Evolutionary conservation across 2,113 vertebrate species (phyloP).

Genomic region (Chauna torquata): DNA sequence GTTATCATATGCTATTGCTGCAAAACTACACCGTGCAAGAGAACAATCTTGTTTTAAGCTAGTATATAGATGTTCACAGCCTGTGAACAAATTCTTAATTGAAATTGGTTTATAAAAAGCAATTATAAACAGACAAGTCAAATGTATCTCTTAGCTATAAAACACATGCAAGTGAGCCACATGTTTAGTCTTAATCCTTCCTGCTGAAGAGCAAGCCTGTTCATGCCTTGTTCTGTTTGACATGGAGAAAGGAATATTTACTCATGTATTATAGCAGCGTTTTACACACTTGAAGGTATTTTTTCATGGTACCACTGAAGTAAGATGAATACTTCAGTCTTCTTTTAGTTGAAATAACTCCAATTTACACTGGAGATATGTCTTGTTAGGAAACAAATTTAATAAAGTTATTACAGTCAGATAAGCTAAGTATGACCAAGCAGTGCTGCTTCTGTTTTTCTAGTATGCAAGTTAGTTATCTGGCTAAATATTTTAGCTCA

Average conservation of each 20-base stretch:
- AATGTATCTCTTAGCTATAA: slow-evolving; percentile 20
- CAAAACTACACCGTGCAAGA: not conserved
- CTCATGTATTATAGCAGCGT: not conserved
- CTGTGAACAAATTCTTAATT: slow-evolving; percentile 39
- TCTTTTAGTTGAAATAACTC: not conserved
- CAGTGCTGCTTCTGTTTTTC: not conserved
- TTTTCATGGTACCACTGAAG: not conserved
- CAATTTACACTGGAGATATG: not conserved
- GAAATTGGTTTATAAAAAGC: slow-evolving; percentile 39
- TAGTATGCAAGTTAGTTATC: not conserved
- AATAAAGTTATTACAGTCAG: not conserved
- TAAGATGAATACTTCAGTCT: not conserved
- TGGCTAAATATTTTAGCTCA: not conserved
- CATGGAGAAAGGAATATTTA: not conserved
- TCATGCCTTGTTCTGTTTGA: not conserved
- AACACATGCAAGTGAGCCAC: not conserved
- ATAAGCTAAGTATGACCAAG: not conserved
- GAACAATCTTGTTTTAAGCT: not conserved
- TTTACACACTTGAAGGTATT: not conserved
- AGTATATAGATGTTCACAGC: not conserved
- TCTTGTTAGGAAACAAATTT: not conserved
- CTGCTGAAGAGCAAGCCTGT: not conserved
- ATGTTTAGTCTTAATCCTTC: not conserved
- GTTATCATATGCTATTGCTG: not conserved
- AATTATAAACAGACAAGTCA: slow-evolving; percentile 38